A percentile compares a stretch with the other conserved stretches of the same genome.
These are phyloP conservation scores for Sciaenops ocellatus DNA, from an alignment of 2,797 vertebrate species.

Conservation along the genomic window DNA sequence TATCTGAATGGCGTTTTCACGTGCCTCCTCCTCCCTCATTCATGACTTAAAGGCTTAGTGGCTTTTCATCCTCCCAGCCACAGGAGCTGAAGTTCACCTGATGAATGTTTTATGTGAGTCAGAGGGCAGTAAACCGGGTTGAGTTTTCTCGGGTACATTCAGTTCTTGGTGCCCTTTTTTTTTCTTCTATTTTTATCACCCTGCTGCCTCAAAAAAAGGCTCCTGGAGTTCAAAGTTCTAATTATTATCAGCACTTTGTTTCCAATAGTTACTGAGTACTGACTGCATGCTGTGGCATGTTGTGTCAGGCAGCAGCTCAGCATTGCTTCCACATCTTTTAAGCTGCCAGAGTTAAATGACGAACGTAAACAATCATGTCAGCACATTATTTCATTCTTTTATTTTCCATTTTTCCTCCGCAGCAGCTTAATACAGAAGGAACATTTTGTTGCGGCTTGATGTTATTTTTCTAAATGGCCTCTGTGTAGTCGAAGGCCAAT, in stretches of 20 bases:
- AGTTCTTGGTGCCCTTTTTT: not conserved
- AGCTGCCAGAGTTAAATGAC: not conserved
- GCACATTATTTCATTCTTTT: not conserved
- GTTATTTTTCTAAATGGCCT: not conserved
- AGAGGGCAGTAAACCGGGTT: not conserved
- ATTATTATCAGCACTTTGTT: not conserved
- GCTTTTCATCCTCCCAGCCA: not conserved
- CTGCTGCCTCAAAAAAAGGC: not conserved
- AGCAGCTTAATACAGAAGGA: not conserved
- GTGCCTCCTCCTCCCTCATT: not conserved
- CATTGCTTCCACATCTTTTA: not conserved
- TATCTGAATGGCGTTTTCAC: not conserved
- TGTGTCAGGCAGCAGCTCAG: slow-evolving; percentile 1
- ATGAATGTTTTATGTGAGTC: not conserved
- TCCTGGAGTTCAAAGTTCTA: slow-evolving; percentile 3
- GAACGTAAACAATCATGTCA: slow-evolving; percentile 3
- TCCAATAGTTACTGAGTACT: not conserved
- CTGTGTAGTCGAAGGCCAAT: not conserved
- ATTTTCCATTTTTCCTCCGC: not conserved
- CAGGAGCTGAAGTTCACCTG: not conserved
- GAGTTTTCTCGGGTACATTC: not conserved
- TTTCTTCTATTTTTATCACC: not conserved
- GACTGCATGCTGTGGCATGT: not conserved
- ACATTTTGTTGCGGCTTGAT: not conserved
- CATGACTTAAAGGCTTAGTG: not conserved